Base-by-base conservation (phyloP, 1,140 invertebrate genomes). In the Drosophila lini region DNA sequence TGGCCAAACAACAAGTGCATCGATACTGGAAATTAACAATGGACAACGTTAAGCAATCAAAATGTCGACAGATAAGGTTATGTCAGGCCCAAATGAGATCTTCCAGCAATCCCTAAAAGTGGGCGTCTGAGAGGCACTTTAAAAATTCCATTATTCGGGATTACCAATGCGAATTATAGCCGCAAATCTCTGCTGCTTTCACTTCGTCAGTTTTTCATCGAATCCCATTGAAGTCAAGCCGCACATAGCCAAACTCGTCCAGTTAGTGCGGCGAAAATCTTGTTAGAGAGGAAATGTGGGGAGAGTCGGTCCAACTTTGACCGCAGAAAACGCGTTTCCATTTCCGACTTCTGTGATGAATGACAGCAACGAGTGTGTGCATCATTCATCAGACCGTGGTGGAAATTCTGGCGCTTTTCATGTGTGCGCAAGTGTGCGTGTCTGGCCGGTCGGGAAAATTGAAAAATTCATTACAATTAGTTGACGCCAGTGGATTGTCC, bases 401-500 rank as follows among this genome's bases (percentile, higher is more conserved):
- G 42, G 41, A 60, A 57, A 57, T 38, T 44, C 68, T n/a, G 25
- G 53, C 67, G 44, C 53, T 71, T 34, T 34, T 47, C 42, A 41
- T 63, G 61, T 44, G 61, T 32, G 55, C 11, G 40, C 22, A 6
- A 11, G 55, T 59, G 44, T 48, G 65, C 15, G 44, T 65, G 64
- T 45, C 28, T 50, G 60, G 47, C 25, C 65, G 50, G 41, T 45
- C 45, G 50, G 55, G 52, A 74, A 74, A 86, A 88, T 88, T 86
- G 83, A 86, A 86, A 86, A 86, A 86, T 86, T 77, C 83, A 86
- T 86, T 86, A 89, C 84, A 88, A 88, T 88, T 88, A 89, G 83
- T 83, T 78, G 76, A 74, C 70, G 64, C 67, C 57, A 65, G 32
- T 62, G 79, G 73, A 41, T 53, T 28, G 52, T 42, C 74, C 79